These are phyloP conservation scores for Otolemur garnettii DNA, from an alignment of 2,113 vertebrate genomes.

Conservation along the genomic window DNA sequence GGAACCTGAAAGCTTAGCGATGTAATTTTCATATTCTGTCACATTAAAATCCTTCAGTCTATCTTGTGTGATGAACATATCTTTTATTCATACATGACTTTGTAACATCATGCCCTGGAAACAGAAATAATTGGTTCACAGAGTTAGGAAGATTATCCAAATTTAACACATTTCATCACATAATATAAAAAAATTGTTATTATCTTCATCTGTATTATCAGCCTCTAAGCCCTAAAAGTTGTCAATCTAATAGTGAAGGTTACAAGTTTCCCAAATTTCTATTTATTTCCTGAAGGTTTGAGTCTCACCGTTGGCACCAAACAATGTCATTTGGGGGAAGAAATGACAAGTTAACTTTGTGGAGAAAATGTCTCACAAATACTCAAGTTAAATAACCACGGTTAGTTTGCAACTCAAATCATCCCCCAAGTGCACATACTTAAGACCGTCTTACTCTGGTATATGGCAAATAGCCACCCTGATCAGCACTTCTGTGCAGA, in stretches of 20 bases:
- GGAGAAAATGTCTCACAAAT: not conserved
- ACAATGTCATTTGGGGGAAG: not conserved
- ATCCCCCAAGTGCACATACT: not conserved
- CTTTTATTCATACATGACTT: not conserved
- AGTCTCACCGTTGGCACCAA: not conserved
- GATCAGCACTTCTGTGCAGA: not conserved
- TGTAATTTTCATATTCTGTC: not conserved
- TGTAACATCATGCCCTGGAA: not conserved
- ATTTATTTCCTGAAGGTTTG: not conserved
- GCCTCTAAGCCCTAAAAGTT: not conserved
- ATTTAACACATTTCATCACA: conserved; percentile 10
- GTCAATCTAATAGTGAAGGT: not conserved
- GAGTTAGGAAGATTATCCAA: not conserved
- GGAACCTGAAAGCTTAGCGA: not conserved
- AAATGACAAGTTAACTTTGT: not conserved
- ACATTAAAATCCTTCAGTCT: not conserved
- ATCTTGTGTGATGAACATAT: not conserved
- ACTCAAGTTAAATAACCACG: not conserved
- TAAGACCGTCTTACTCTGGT: not conserved
- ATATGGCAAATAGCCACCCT: not conserved
- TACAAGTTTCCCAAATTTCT: not conserved
- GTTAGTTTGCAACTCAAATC: not conserved
- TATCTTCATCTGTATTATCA: not conserved
- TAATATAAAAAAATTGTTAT: not conserved
- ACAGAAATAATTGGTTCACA: conserved; percentile 5